Evolutionary conservation across 2,888 invertebrate genomes (phyloP).

Genomic region (Phania funesta): DNA sequence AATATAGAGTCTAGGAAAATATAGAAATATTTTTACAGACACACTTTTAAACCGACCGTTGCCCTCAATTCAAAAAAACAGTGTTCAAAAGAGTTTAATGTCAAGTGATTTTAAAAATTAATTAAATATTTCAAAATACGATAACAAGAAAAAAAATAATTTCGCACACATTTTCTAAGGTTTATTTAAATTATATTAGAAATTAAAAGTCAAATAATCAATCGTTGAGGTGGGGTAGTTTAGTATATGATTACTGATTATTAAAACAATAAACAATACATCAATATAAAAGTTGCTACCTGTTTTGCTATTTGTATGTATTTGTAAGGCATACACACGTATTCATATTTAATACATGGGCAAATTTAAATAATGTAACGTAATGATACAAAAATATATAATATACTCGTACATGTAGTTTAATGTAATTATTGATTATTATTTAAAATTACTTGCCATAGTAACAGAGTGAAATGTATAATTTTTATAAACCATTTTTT

Average conservation of each 20-base stretch:
- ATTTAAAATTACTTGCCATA: background rate
- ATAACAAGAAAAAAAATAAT: too few species aligned
- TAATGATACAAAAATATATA: background rate
- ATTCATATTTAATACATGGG: background rate
- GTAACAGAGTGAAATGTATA: background rate
- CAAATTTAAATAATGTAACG: background rate
- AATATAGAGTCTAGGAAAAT: too few species aligned
- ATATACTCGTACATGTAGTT: background rate
- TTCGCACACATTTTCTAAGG: too few species aligned
- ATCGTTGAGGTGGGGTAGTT: background rate
- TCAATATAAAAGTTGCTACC: slow-evolving; percentile 6
- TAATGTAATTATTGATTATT: slow-evolving; percentile 23
- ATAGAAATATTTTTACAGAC: too few species aligned
- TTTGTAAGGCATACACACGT: background rate
- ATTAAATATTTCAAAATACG: too few species aligned
- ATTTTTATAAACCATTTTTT: too few species aligned
- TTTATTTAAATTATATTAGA: too few species aligned
- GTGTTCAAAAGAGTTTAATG: too few species aligned
- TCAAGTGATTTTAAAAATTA: too few species aligned
- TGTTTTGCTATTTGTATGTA: background rate
- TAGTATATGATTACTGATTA: slow-evolving; percentile 22
- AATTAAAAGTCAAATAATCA: too few species aligned
- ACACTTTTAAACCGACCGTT: too few species aligned
- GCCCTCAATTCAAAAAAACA: too few species aligned
- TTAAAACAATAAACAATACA: background rate